Conservation (phyloP, 2,113 vertebrate species). For the Antigone vipio region DNA sequence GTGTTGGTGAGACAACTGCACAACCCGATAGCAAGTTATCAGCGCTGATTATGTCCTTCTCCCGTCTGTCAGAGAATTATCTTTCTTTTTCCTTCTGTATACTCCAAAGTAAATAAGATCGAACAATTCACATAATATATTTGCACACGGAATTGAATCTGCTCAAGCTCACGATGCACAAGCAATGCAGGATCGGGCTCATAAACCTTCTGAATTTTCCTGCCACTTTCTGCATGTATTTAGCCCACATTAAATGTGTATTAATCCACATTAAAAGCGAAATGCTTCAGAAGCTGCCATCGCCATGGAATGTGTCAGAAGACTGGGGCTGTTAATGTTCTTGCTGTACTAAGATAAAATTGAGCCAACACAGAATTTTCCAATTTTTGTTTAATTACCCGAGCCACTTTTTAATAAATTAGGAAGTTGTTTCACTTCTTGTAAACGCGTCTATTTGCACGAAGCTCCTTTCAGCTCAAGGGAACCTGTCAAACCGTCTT, state of each 20-base stretch:
- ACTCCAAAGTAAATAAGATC: not conserved
- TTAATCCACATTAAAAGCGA: not conserved
- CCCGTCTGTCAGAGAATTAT: not conserved
- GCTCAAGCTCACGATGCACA: not conserved
- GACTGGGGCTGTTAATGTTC: not conserved
- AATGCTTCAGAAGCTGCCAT: not conserved
- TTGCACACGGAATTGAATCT: not conserved
- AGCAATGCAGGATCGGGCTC: not conserved
- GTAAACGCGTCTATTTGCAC: not conserved
- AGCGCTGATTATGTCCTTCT: not conserved
- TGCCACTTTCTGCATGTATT: not conserved
- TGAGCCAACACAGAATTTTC: not conserved
- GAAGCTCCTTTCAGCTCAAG: not conserved
- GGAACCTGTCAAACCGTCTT: not conserved
- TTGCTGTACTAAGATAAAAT: not conserved
- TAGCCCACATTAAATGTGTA: not conserved
- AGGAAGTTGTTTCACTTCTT: not conserved
- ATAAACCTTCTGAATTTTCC: not conserved
- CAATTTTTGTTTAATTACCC: conserved; percentile 53
- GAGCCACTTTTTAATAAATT: conserved; percentile 11
- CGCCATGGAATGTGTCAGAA: not conserved
- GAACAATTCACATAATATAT: not conserved
- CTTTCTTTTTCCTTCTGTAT: not conserved
- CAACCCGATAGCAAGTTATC: not conserved
- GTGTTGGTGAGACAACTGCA: not conserved